Conservation (phyloP, 1,140 invertebrate genomes). For the Caenorhabditis latens region DNA sequence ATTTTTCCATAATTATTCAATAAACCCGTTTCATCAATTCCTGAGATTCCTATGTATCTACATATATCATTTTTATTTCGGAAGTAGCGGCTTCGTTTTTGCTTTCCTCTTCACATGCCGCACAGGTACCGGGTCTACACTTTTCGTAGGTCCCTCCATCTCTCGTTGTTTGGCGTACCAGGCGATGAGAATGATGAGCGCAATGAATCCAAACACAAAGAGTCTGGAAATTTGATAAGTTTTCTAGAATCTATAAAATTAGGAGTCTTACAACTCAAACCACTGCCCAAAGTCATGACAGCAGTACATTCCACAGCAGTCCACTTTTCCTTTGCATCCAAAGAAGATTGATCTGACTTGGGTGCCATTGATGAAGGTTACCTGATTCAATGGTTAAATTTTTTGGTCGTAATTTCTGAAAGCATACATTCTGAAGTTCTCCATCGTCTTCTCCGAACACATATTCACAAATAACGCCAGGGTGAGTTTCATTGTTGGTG, state of each 20-base stretch:
- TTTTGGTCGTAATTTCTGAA: background rate
- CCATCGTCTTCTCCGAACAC: slow-evolving; percentile 38
- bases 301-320: slow-evolving; percentile 49
- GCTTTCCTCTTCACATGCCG: background rate
- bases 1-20: background rate
- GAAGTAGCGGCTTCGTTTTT: background rate
- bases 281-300: slow-evolving; percentile 30
- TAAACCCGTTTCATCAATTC: background rate
- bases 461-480: background rate
- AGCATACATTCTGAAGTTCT: slow-evolving; percentile 23
- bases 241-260: background rate
- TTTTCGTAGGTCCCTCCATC: background rate
- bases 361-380: background rate
- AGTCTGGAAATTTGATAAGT: background rate
- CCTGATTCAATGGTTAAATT: background rate
- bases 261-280: background rate
- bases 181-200: background rate
- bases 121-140: background rate
- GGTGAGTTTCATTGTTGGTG: background rate
- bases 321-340: background rate
- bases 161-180: slow-evolving; percentile 7
- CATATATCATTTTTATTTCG: no score
- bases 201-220: slow-evolving; percentile 14
- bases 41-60: background rate
- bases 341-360: slow-evolving; percentile 26